Evolutionary conservation across 2,113 vertebrate genomes (phyloP).

Genomic region (Hymenochirus boettgeri): DNA sequence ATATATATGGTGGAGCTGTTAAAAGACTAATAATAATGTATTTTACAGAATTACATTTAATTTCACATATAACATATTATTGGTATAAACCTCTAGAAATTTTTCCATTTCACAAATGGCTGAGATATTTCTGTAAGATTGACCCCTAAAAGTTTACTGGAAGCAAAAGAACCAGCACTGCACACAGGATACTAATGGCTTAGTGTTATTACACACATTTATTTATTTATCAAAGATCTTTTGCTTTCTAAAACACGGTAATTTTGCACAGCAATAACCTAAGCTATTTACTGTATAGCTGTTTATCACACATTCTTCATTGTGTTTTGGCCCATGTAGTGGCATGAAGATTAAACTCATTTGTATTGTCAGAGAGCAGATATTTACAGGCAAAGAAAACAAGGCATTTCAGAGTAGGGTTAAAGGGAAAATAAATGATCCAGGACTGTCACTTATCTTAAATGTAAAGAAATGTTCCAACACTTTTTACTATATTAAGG

Average conservation of each 20-base stretch:
- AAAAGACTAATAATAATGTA: too few relatives aligned
- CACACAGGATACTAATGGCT: neutral
- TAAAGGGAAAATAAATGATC: neutral
- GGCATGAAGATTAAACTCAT: conserved; percentile 1
- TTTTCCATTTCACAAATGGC: neutral
- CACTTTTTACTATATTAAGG: neutral
- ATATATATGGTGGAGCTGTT: too few relatives aligned
- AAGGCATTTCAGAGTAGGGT: neutral
- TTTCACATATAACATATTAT: too few relatives aligned
- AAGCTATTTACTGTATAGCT: neutral
- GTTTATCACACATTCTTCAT: neutral
- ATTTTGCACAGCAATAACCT: neutral
- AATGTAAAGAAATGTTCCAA: neutral
- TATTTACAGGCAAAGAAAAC: neutral
- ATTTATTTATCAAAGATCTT: neutral
- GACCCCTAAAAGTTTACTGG: neutral
- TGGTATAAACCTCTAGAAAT: too few relatives aligned
- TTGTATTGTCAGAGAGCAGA: conserved; percentile 9
- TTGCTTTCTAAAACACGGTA: neutral
- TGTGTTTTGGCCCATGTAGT: neutral
- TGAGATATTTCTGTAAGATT: neutral
- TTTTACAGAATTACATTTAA: too few relatives aligned
- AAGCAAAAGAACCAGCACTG: neutral
- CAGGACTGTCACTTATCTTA: neutral
- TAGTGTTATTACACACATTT: conserved; percentile 13